These are phyloP conservation scores for Leptopilina clavipes DNA, from an alignment of 1,140 invertebrate species.

Conservation along the genomic window DNA sequence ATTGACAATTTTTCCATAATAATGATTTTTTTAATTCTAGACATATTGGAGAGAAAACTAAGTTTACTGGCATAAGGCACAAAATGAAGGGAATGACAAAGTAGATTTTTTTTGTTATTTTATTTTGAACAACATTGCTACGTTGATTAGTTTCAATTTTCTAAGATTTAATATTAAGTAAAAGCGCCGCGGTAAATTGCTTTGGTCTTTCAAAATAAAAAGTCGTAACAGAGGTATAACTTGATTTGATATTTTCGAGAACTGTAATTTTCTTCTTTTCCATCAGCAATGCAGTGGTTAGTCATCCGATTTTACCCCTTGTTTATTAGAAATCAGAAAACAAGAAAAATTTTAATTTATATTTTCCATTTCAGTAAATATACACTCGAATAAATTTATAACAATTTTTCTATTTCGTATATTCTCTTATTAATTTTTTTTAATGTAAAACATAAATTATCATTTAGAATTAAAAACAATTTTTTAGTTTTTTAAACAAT, in stretches of 20 bases:
- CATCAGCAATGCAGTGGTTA: neutral
- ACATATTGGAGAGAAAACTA: neutral
- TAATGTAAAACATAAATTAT: no score
- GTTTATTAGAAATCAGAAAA: neutral
- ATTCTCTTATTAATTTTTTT: no score
- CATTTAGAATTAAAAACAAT: no score
- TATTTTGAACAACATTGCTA: neutral
- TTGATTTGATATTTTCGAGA: neutral
- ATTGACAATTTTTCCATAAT: no score
- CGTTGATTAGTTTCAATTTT: neutral
- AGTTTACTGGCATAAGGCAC: neutral
- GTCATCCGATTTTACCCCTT: neutral
- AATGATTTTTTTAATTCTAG: no score
- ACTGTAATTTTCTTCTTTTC: constrained; percentile 5
- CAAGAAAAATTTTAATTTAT: neutral
- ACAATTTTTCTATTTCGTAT: no score
- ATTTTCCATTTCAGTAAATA: no score
- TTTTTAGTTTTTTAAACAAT: no score
- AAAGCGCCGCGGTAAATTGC: constrained; percentile 2
- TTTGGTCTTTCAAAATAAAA: neutral
- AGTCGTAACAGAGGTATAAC: neutral
- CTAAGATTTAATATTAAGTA: neutral
- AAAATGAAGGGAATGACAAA: neutral
- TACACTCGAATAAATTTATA: no score
- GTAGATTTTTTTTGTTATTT: neutral